Evolutionary conservation across 2,797 vertebrate genomes (phyloP).

Genomic region (Vespertilio murinus): DNA sequence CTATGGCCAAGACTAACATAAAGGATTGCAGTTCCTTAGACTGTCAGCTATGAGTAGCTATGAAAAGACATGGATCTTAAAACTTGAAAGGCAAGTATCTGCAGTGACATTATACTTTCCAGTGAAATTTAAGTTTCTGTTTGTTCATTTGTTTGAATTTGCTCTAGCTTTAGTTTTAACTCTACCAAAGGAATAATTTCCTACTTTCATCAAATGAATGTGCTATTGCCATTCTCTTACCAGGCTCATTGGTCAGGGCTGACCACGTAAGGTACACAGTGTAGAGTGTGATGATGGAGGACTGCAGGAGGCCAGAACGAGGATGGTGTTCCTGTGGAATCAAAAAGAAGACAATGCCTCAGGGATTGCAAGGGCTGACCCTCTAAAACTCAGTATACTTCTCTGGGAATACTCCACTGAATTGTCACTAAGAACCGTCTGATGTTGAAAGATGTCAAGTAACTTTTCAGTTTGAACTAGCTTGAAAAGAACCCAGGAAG

Average conservation of each 20-base stretch:
- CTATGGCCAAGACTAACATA: neutral
- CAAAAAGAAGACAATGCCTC: conserved; percentile 20
- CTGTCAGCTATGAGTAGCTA: neutral
- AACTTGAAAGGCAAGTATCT: neutral
- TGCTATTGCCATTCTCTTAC: conserved; percentile 82
- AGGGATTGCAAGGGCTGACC: neutral
- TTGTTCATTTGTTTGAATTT: neutral
- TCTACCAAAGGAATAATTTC: neutral
- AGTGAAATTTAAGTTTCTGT: neutral
- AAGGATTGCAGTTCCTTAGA: neutral
- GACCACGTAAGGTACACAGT: conserved; percentile 97
- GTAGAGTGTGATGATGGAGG: conserved; percentile 94
- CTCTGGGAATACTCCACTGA: neutral
- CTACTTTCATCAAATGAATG: neutral
- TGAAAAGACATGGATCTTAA: neutral
- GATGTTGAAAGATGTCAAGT: neutral
- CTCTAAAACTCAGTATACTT: neutral
- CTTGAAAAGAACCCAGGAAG: neutral
- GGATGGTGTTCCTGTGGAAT: conserved; percentile 88
- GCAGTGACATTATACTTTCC: neutral
- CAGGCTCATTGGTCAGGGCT: conserved; percentile 94
- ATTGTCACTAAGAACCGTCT: neutral
- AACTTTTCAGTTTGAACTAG: neutral
- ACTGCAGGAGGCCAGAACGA: conserved; percentile 94
- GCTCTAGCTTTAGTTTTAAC: neutral